Base-by-base conservation (phyloP, 2,797 vertebrate genomes). In the Phaenicophaeus curvirostris region DNA sequence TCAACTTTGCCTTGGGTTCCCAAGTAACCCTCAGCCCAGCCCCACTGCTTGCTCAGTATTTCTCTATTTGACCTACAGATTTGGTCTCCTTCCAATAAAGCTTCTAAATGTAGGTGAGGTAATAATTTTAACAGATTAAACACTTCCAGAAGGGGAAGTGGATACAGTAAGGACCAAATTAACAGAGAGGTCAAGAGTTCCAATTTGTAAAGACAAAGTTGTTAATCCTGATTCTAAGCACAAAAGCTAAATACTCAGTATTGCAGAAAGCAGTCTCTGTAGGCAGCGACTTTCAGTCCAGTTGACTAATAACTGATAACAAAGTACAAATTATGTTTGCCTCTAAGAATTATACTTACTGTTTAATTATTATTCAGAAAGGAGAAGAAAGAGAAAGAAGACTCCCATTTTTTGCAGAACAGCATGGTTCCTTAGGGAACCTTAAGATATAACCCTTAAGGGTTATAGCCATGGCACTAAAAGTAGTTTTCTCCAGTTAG, bases 111-210 rank as follows among this genome's bases (percentile, higher is more conserved):
- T 54, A 93, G 75, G 54, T 2, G 1, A 87, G 27, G 76, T 63
- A 94, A 77, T 90, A 68, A 94, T 86, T 93, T 77, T 65, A 91
- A 84, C 79, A 88, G 81, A 88, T 79, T 90, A 90, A 95, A 95
- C 42, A 69, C 62, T 89, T 94, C 71, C 83, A 86, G 81, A 71
- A 83, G n/a, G 50, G 63, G 63, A 95, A 90, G 41, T 0, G 1
- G 74, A 93, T 61, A 76, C 59, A 95, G 14, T 42, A 93, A 81
- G 63, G 90, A 78, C 77, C 68, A 93, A 90, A 91, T 85, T 88
- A 88, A 81, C 55, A 63, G 55, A 53, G 51, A 74, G 41, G 77
- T 92, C 57, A 85, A 77, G 57, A 82, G 20, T 57, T 81, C 82
- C 31, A 67, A 75, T 86, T 84, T 68, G 69, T 71, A 57, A 84